A percentile compares a stretch with the other conserved stretches of the same genome.
These are phyloP conservation scores for Agrochola lychnidis DNA, from an alignment of 2,888 invertebrate species.

Conservation along the genomic window DNA sequence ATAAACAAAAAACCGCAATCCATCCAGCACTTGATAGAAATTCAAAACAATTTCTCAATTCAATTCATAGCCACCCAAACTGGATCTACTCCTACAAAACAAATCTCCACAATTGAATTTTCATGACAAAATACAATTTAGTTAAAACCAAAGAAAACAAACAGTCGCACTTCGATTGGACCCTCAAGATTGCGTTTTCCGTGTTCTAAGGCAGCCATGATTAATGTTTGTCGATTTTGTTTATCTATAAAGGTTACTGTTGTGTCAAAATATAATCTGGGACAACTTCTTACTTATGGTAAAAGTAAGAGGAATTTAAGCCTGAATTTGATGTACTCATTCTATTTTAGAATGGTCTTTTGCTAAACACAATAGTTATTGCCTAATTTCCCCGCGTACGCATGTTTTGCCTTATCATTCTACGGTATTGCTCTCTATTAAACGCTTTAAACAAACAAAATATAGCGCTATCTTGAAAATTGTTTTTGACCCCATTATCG, in stretches of 20 bases:
- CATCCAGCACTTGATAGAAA: constrained; percentile 20
- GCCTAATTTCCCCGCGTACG: background rate
- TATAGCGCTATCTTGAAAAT: background rate
- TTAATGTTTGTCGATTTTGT: constrained; percentile 43
- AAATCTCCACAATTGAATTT: constrained; percentile 65
- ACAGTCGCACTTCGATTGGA: constrained; percentile 42
- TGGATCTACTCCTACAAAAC: constrained; percentile 36
- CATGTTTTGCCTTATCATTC: background rate
- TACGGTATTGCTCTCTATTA: background rate
- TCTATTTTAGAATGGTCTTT: background rate
- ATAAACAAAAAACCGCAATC: constrained; percentile 7
- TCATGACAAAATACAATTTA: constrained; percentile 64
- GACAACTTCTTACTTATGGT: background rate
- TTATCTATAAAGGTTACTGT: background rate
- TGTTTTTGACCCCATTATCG: too few relatives aligned
- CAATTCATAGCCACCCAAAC: constrained; percentile 26
- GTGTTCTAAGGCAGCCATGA: constrained; percentile 19
- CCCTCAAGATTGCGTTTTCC: constrained; percentile 32
- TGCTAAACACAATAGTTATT: too few relatives aligned
- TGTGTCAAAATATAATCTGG: constrained; percentile 2
- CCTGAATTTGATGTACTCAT: background rate
- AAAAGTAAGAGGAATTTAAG: too few relatives aligned
- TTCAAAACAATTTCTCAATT: constrained; percentile 53
- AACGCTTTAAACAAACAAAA: background rate
- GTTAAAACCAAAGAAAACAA: constrained; percentile 55